These are phyloP conservation scores for Aphidius ervi DNA, from an alignment of 1,140 invertebrate genomes.

Conservation along the genomic window DNA sequence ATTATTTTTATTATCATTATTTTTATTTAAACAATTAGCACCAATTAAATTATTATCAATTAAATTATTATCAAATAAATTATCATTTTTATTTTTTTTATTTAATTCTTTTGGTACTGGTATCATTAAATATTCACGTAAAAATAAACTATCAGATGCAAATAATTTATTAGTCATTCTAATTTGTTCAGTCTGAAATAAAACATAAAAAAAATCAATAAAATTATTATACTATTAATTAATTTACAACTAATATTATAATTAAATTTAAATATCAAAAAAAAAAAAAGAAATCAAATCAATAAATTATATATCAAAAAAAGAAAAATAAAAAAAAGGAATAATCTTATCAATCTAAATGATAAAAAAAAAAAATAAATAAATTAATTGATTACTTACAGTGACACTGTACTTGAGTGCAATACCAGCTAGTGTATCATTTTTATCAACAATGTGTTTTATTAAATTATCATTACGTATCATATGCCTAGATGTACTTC, in stretches of 20 bases:
- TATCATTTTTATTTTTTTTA: slow-evolving; percentile 28
- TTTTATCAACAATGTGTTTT: slow-evolving; percentile 72
- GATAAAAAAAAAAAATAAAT: slow-evolving; percentile 17
- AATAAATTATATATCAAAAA: slow-evolving; percentile 13
- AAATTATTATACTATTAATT: too few species aligned
- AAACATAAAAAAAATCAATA: slow-evolving; percentile 10
- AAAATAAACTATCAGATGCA: slow-evolving; percentile 83
- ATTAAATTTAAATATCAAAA: slow-evolving; percentile 4
- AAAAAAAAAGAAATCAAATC: background rate
- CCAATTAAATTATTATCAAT: background rate
- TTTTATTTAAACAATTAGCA: slow-evolving; percentile 7
- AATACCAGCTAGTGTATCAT: slow-evolving; percentile 88
- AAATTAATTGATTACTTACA: slow-evolving; percentile 59
- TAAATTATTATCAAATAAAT: slow-evolving; percentile 1
- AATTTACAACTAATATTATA: background rate
- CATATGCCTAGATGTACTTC: slow-evolving; percentile 72
- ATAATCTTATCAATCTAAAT: background rate
- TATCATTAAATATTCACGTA: slow-evolving; percentile 76
- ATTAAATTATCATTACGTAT: slow-evolving; percentile 66
- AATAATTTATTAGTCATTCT: slow-evolving; percentile 81
- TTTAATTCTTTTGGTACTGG: slow-evolving; percentile 65
- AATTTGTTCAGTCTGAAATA: slow-evolving; percentile 83
- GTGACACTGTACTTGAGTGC: slow-evolving; percentile 88
- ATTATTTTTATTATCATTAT: slow-evolving; percentile 31
- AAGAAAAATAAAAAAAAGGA: too few species aligned